These are phyloP conservation scores for Lophotriccus pileatus DNA, from an alignment of 2,797 vertebrate species.

Conservation along the genomic window DNA sequence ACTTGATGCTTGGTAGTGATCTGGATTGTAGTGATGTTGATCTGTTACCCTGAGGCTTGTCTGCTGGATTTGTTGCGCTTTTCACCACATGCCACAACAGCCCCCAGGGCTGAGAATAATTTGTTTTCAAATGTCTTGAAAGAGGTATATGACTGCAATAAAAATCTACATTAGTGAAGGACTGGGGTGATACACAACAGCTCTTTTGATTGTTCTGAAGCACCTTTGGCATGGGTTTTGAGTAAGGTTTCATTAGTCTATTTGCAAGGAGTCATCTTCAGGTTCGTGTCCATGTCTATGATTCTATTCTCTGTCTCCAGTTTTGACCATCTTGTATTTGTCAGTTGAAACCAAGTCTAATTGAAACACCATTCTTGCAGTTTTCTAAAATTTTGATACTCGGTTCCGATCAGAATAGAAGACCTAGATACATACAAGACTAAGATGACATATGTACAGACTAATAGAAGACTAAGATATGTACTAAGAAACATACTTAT, in stretches of 20 bases:
- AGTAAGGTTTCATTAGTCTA: background rate
- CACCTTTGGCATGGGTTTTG: background rate
- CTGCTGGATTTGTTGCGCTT: background rate
- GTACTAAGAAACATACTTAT: background rate
- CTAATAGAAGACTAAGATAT: background rate
- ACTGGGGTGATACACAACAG: background rate
- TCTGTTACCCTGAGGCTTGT: background rate
- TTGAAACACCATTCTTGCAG: background rate
- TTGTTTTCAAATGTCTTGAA: background rate
- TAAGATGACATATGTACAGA: background rate
- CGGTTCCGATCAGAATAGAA: background rate
- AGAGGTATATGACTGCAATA: background rate
- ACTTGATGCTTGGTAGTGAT: background rate
- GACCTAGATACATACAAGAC: background rate
- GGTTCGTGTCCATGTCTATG: accelerated
- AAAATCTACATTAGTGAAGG: background rate
- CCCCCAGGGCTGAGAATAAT: background rate
- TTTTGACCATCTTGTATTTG: background rate
- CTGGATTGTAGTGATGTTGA: background rate
- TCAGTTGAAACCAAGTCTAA: background rate
- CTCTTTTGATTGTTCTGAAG: background rate
- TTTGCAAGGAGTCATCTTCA: background rate
- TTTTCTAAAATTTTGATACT: background rate
- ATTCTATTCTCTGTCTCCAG: background rate
- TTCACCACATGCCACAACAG: background rate